These are phyloP conservation scores for Tribolium freemani DNA, from an alignment of 2,888 invertebrate species.

Conservation along the genomic window DNA sequence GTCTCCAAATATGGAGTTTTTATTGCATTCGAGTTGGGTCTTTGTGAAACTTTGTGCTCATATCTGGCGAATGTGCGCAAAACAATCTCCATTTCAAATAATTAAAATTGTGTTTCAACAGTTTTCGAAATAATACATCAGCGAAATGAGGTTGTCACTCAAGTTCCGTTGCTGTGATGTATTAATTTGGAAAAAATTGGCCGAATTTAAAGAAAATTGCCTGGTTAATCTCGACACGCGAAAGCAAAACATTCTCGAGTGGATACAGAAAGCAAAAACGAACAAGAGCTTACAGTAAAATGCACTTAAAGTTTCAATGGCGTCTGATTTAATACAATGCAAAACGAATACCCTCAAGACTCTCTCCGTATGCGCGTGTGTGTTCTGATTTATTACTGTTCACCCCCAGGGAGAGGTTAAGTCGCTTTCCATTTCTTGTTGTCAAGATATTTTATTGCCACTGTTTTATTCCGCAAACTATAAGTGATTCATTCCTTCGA, in stretches of 20 bases:
- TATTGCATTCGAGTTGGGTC: conserved; percentile 2
- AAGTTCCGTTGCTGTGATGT: background rate
- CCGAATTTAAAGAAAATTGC: conserved; percentile 16
- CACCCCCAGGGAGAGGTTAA: conserved; percentile 48
- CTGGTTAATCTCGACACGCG: conserved; percentile 18
- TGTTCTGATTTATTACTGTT: conserved; percentile 50
- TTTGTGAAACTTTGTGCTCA: too few species aligned
- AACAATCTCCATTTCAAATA: conserved; percentile 11
- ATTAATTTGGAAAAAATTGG: conserved; percentile 20
- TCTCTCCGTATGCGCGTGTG: conserved; percentile 40
- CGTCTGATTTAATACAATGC: conserved; percentile 51
- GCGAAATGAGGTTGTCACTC: conserved; percentile 23
- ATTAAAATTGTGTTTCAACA: conserved; percentile 11
- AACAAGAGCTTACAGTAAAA: conserved; percentile 48
- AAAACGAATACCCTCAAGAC: conserved; percentile 46
- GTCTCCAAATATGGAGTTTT: conserved; percentile 19
- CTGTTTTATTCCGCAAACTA: conserved; percentile 47
- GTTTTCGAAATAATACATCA: conserved; percentile 9
- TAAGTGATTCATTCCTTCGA: conserved; percentile 36
- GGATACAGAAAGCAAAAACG: conserved; percentile 37
- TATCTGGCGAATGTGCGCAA: too few species aligned
- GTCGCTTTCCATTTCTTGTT: conserved; percentile 51
- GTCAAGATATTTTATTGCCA: conserved; percentile 53
- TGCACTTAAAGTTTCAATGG: conserved; percentile 51
- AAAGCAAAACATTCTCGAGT: conserved; percentile 15